A percentile compares a stretch with the other conserved stretches of the same genome.
Evolutionary conservation across 2,113 vertebrate genomes (phyloP).

Genomic region (Poicephalus gulielmi): DNA sequence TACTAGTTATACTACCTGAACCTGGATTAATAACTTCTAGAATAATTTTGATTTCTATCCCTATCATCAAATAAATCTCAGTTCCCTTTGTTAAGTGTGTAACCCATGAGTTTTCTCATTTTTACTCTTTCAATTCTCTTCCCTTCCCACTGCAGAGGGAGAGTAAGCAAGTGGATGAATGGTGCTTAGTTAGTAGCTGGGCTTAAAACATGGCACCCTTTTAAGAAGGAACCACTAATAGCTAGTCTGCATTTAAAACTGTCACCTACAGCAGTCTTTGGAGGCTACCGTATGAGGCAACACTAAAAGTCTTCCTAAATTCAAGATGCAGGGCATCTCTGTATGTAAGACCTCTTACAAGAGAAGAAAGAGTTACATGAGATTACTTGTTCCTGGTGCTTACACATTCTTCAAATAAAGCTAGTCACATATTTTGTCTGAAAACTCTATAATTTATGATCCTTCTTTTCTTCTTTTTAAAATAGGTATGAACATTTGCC

Average conservation of each 20-base stretch:
- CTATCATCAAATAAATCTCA: background rate
- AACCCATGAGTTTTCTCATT: background rate
- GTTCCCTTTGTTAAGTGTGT: background rate
- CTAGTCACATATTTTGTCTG: background rate
- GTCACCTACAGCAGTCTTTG: background rate
- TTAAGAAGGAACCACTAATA: background rate
- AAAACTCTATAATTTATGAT: background rate
- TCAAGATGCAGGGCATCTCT: background rate
- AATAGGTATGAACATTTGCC: background rate
- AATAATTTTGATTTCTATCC: background rate
- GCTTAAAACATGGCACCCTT: background rate
- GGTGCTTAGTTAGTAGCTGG: background rate
- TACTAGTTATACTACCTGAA: background rate
- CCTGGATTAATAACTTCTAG: background rate
- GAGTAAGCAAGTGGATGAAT: background rate
- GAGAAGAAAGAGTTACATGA: background rate
- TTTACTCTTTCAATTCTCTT: background rate
- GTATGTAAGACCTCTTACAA: background rate
- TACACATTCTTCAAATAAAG: background rate
- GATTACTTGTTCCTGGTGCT: background rate
- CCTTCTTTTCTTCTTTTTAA: background rate
- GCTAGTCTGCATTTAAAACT: background rate
- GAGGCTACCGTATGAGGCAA: background rate
- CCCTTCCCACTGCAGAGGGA: background rate
- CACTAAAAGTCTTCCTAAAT: background rate